phyloP scores from a whole-genome alignment of 2,113 vertebrate species.

The Epinephelus moara region DNA sequence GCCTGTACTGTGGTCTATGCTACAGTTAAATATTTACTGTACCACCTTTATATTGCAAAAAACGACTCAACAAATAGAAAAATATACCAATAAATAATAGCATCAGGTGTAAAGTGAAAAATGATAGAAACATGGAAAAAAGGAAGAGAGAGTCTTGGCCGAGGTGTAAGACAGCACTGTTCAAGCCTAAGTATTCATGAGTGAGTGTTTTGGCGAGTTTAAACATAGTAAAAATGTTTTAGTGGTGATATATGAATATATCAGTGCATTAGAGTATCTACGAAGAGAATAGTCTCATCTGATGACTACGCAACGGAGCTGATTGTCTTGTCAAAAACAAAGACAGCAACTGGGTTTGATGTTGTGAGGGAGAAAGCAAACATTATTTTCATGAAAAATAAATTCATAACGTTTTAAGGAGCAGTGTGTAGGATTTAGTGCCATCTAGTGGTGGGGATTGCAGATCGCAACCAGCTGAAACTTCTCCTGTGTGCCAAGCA shows the following conservation, averaged over 20 bases:
- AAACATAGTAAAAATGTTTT: constrained; percentile 45
- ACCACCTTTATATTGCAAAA: constrained; percentile 85
- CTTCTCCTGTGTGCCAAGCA: no score
- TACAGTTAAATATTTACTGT: constrained; percentile 84
- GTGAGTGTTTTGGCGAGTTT: constrained; percentile 84
- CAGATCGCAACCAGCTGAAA: no score
- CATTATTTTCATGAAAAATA: not conserved
- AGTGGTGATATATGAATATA: constrained; percentile 64
- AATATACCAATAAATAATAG: constrained; percentile 75
- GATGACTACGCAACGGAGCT: constrained; percentile 56
- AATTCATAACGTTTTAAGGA: not conserved
- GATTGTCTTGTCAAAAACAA: constrained; percentile 81
- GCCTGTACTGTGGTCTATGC: constrained; percentile 86
- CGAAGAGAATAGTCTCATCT: constrained; percentile 47
- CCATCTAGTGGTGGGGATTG: no score
- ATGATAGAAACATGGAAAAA: constrained; percentile 34
- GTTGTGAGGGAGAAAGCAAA: constrained; percentile 28
- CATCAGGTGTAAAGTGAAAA: constrained; percentile 50
- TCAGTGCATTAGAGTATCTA: constrained; percentile 84
- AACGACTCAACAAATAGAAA: constrained; percentile 69
- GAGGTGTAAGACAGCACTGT: constrained; percentile 77
- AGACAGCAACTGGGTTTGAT: constrained; percentile 64
- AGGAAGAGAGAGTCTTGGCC: constrained; percentile 81
- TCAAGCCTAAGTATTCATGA: constrained; percentile 74
- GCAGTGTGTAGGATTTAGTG: no score